Conservation (phyloP, 1,140 invertebrate species). For the Drosophila rhopaloa region DNA sequence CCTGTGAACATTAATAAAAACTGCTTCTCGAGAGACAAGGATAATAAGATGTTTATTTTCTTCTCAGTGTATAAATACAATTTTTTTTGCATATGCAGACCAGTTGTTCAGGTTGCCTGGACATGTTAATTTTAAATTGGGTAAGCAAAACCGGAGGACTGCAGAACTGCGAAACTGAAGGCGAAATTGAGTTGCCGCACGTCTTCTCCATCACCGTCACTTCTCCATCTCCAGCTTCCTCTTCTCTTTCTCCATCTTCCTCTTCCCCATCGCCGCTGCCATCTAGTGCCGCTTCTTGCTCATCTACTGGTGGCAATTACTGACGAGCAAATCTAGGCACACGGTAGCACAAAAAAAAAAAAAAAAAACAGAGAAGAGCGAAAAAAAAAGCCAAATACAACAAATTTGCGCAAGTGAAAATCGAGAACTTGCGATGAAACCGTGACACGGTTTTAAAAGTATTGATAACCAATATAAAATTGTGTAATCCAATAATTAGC, state of each 20-base stretch:
- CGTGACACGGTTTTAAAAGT: background rate
- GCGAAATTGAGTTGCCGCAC: conserved; percentile 71
- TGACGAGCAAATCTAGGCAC: conserved; percentile 53
- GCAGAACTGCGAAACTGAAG: conserved; percentile 45
- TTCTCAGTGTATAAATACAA: background rate
- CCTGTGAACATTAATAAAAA: too few relatives aligned
- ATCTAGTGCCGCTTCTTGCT: background rate
- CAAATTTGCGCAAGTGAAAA: conserved; percentile 46
- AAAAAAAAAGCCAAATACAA: conserved; percentile 27
- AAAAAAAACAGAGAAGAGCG: background rate
- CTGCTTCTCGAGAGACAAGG: too few relatives aligned
- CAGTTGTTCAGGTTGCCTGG: conserved; percentile 57
- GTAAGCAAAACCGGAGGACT: conserved; percentile 46
- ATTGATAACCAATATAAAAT: background rate
- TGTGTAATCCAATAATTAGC: too few relatives aligned
- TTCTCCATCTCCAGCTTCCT: conserved; percentile 1
- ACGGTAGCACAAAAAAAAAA: conserved; percentile 47
- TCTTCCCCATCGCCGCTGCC: background rate
- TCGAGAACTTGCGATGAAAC: conserved; percentile 3
- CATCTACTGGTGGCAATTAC: conserved; percentile 65
- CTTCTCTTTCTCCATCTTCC: conserved; percentile 9
- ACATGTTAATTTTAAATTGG: conserved; percentile 83
- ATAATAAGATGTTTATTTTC: background rate
- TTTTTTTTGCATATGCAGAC: conserved; percentile 44
- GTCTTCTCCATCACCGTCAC: conserved; percentile 51